Evolutionary conservation across 2,113 vertebrate genomes (phyloP), one percentile per base, ranked within the genome.

Genomic region (Nannobrachium achirus): DNA sequence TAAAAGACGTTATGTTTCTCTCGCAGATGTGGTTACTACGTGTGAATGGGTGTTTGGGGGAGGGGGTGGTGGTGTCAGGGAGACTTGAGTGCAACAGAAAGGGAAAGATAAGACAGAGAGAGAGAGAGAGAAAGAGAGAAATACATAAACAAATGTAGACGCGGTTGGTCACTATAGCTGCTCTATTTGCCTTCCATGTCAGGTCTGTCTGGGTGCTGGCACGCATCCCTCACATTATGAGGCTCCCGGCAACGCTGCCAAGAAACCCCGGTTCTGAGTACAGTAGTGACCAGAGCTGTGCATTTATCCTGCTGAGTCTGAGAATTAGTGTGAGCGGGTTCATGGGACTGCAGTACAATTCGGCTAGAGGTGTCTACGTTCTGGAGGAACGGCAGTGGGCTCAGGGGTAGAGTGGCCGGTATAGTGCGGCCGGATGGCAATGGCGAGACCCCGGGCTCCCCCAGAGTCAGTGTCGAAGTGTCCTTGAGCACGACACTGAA

Each of bases 121-220:
- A 40, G 33, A 48, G 41, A 53, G 51, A 39, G 3, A 42, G 20
- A 19, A 20, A 16, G 56, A 70, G 57, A 8, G 19, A 49, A 15
- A 53, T 44, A 40, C 39, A 18, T 39, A 52, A 63, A 20, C 42
- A 62, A 56, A 61, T 25, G 19, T 48, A 49, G 59, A 52, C 55
- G 16, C 38, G 10, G 57, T 45, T 56, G n/a, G 18, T 50, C 33
- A 63, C 55, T 73, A n/a, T n/a, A 33, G 41, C 59, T 55, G 44
- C 38, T 78, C 71, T 69, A 50, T 25, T 75, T 73, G 42, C 70
- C 73, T 66, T n/a, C 56, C 13, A 7, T 63, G 63, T 69, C 75
- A 46, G 40, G 69, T 66, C 59, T 63, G 61, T 69, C 56, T 63
- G 74, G 64, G 80, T 61, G 66, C 63, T 84, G 81, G 81, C 73